Evolutionary conservation across 2,113 vertebrate species (phyloP).

Genomic region (Oriolus oriolus): DNA sequence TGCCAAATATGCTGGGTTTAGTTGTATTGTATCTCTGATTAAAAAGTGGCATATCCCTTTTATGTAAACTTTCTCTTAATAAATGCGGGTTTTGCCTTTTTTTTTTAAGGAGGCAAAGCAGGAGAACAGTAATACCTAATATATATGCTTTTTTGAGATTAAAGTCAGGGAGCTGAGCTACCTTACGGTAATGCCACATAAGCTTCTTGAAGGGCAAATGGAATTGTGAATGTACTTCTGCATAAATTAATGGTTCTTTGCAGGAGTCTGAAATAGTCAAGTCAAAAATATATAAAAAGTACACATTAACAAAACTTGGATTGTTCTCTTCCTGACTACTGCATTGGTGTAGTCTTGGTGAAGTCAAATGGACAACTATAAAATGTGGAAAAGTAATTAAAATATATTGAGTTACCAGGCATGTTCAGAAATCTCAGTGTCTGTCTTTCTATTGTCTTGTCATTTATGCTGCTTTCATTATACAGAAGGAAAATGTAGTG

Average conservation of each 20-base stretch:
- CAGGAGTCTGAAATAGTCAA: background rate
- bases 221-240: background rate
- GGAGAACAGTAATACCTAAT: background rate
- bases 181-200: background rate
- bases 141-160: background rate
- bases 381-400: background rate
- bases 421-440: background rate
- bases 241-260: background rate
- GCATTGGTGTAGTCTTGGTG: background rate
- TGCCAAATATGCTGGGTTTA: background rate
- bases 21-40: background rate
- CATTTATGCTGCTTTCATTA: background rate
- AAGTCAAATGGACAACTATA: background rate
- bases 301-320: background rate
- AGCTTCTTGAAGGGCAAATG: background rate
- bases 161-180: background rate
- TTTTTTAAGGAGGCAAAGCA: background rate
- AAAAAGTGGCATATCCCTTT: background rate
- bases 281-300: background rate
- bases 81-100: background rate
- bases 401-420: background rate
- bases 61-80: background rate
- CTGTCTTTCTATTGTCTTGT: background rate
- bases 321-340: background rate
- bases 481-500: background rate